A percentile compares a stretch with the other conserved stretches of the same genome.
phyloP scores from a whole-genome alignment of 2,888 invertebrate genomes.

The Andrena chrysosceles region DNA sequence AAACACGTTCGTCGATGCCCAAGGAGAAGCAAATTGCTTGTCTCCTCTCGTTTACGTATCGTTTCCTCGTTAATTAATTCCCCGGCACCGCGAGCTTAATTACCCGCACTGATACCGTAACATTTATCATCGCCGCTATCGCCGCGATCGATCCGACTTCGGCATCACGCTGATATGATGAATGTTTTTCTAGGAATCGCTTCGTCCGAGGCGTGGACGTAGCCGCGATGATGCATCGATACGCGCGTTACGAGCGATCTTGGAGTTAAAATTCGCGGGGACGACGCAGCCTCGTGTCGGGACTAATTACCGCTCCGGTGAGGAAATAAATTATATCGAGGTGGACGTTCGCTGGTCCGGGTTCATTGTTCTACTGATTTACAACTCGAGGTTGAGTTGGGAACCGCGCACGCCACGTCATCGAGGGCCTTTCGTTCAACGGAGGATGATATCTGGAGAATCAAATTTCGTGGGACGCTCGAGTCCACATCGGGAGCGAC shows the following conservation, averaged over 20 bases:
- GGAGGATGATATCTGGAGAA: slow-evolving; percentile 61
- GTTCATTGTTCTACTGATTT: slow-evolving; percentile 71
- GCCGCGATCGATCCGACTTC: slow-evolving; percentile 29
- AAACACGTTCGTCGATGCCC: neutral
- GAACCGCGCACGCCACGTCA: slow-evolving; percentile 50
- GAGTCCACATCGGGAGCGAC: slow-evolving; percentile 18
- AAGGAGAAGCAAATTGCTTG: neutral
- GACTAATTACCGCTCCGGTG: slow-evolving; percentile 66
- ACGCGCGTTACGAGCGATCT: neutral
- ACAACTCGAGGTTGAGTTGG: slow-evolving; percentile 34
- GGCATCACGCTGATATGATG: slow-evolving; percentile 16
- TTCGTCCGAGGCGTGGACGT: neutral
- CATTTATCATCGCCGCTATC: slow-evolving; percentile 28
- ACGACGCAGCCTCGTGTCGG: slow-evolving; percentile 17
- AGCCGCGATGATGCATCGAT: slow-evolving; percentile 33
- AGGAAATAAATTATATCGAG: slow-evolving; percentile 67
- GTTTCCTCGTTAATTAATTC: slow-evolving; percentile 38
- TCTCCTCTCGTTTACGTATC: slow-evolving; percentile 18
- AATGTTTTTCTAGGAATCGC: slow-evolving; percentile 41
- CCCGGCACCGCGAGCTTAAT: slow-evolving; percentile 13
- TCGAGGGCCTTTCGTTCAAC: slow-evolving; percentile 48
- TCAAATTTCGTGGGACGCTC: slow-evolving; percentile 63
- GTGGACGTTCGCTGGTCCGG: slow-evolving; percentile 63
- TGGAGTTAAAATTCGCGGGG: slow-evolving; percentile 24
- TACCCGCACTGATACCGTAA: slow-evolving; percentile 24